Conservation (phyloP, 2,113 vertebrate species). For the Solenodon paradoxus region DNA sequence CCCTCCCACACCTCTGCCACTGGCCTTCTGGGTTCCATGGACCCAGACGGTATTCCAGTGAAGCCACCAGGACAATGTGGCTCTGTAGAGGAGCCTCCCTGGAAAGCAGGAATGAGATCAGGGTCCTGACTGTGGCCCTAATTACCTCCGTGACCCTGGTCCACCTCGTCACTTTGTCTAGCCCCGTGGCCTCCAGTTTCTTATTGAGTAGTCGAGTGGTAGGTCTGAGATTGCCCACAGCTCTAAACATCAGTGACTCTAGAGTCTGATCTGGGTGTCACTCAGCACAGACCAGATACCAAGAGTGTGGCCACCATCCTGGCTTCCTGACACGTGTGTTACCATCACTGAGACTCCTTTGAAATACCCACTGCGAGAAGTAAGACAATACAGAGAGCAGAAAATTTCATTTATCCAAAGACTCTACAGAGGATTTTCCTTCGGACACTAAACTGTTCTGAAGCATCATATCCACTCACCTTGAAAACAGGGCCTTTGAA, state of each 20-base stretch:
- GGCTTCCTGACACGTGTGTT: too few relatives aligned
- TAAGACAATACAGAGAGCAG: neutral
- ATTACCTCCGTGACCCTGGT: conserved; percentile 2
- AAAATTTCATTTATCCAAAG: neutral
- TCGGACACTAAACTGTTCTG: neutral
- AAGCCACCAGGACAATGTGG: neutral
- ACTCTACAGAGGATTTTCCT: neutral
- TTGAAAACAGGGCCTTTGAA: neutral
- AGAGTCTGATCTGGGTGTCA: too few relatives aligned
- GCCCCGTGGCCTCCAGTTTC: neutral
- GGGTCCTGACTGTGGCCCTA: neutral
- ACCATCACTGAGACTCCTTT: too few relatives aligned
- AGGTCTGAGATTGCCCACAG: neutral
- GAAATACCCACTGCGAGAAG: neutral
- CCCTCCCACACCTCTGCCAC: too few relatives aligned
- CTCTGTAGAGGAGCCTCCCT: neutral
- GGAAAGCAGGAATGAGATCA: neutral
- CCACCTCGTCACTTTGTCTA: conserved; percentile 30
- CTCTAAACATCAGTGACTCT: neutral
- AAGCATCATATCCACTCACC: neutral
- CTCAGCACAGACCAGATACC: too few relatives aligned
- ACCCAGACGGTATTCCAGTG: too few relatives aligned
- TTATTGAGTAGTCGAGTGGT: neutral
- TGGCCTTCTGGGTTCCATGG: too few relatives aligned
- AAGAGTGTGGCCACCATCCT: too few relatives aligned